Evolutionary conservation across 2,888 invertebrate species (phyloP).

Genomic region (Macroteleia sp.): DNA sequence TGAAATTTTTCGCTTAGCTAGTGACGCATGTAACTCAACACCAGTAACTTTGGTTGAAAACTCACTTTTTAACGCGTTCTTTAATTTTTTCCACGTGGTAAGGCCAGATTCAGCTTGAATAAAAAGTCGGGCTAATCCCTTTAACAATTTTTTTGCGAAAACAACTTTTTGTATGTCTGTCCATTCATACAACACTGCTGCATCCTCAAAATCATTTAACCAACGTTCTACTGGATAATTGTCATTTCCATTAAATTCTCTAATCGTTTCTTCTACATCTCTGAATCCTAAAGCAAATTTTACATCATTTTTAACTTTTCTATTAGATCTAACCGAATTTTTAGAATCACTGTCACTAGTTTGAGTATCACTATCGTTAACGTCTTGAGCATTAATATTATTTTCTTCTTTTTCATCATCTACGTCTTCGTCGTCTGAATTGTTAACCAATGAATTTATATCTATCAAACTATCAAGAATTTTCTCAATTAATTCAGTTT

Average conservation of each 20-base stretch:
- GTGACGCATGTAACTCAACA: slow-evolving; percentile 5
- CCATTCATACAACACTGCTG: slow-evolving; percentile 26
- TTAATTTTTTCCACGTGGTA: background rate
- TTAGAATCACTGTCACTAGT: background rate
- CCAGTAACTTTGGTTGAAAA: slow-evolving; percentile 1
- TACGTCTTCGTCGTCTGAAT: background rate
- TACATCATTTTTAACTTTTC: background rate
- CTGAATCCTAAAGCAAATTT: slow-evolving; percentile 2
- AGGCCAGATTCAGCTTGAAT: slow-evolving; percentile 1
- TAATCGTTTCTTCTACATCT: slow-evolving; percentile 42
- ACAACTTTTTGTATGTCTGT: slow-evolving; percentile 32
- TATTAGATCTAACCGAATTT: background rate
- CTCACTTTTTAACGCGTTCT: background rate
- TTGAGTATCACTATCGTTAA: background rate
- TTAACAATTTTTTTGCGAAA: slow-evolving; percentile 18
- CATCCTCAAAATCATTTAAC: slow-evolving; percentile 45
- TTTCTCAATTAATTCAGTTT: background rate
- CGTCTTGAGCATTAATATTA: background rate
- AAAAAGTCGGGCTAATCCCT: background rate
- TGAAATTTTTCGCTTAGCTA: background rate
- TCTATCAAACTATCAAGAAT: background rate
- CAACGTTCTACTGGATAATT: slow-evolving; percentile 32
- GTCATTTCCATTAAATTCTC: slow-evolving; percentile 25
- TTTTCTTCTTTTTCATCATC: background rate
- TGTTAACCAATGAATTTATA: background rate